Percentiles rank a stretch among this genome's conserved stretches.
These are phyloP conservation scores for Creontiades dilutus DNA, from an alignment of 2,888 invertebrate species.

Conservation along the genomic window DNA sequence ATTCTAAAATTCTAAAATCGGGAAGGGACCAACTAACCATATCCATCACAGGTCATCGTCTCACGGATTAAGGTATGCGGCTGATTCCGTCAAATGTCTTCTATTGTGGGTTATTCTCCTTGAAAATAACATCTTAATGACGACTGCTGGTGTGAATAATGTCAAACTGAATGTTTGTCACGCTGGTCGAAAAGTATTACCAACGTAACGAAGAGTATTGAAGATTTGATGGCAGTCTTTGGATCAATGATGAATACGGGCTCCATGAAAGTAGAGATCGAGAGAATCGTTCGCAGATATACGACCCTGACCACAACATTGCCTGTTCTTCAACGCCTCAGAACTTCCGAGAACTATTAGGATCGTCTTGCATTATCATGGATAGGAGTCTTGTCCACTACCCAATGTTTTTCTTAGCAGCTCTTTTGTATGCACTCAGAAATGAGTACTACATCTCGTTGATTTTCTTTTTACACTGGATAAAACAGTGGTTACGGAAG, in stretches of 20 bases:
- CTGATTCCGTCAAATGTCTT: too few relatives aligned
- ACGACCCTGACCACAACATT: slow-evolving; percentile 24
- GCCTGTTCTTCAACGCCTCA: slow-evolving; percentile 36
- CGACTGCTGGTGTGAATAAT: slow-evolving; percentile 28
- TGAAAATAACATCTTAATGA: neutral
- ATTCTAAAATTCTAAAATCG: too few relatives aligned
- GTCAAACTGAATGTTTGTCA: slow-evolving; percentile 41
- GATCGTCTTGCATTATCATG: neutral
- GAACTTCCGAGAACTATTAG: slow-evolving; percentile 31
- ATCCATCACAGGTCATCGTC: slow-evolving; percentile 24
- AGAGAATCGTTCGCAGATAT: neutral
- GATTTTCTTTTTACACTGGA: neutral
- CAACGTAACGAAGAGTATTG: neutral
- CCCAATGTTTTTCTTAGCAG: neutral
- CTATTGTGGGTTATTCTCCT: neutral
- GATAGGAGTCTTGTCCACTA: neutral
- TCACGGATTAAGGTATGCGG: too few relatives aligned
- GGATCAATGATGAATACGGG: slow-evolving; percentile 20
- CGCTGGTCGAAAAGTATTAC: slow-evolving; percentile 38
- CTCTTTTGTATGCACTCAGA: neutral
- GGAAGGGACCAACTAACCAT: slow-evolving; percentile 3
- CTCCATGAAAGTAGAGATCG: slow-evolving; percentile 26
- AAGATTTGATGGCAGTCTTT: neutral
- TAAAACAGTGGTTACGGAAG: slow-evolving; percentile 14
- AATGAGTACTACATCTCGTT: neutral